A percentile compares a stretch with the other conserved stretches of the same genome.
Conservation (phyloP, 2,797 vertebrate species). For the Staurois parvus region DNA sequence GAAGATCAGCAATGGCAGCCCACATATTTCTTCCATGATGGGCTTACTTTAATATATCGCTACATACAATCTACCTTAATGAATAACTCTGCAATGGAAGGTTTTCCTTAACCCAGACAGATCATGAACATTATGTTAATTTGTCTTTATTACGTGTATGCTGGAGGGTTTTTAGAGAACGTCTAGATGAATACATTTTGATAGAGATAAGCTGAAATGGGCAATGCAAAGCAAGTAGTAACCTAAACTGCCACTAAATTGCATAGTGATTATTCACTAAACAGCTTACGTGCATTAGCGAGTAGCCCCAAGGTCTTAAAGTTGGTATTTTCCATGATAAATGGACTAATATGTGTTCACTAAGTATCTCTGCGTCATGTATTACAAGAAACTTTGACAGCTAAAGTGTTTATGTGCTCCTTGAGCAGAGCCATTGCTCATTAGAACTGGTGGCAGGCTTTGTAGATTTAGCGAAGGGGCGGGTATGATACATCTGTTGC, state of each 20-base stretch:
- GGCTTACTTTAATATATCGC: neutral
- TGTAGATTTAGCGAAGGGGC: neutral
- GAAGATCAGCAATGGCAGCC: too few species aligned
- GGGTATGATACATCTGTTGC: slow-evolving; percentile 19
- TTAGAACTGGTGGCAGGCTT: slow-evolving; percentile 22
- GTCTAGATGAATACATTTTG: slow-evolving; percentile 9
- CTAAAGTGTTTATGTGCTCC: slow-evolving; percentile 47
- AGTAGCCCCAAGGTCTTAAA: slow-evolving; percentile 30
- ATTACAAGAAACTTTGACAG: slow-evolving; percentile 50
- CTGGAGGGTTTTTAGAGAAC: slow-evolving; percentile 18
- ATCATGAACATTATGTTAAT: slow-evolving; percentile 9
- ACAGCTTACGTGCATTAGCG: slow-evolving; percentile 42
- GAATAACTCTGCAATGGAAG: neutral
- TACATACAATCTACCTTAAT: neutral
- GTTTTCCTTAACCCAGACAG: neutral
- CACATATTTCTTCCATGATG: neutral
- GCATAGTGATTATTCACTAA: slow-evolving; percentile 34
- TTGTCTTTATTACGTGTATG: slow-evolving; percentile 22
- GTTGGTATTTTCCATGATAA: slow-evolving; percentile 34
- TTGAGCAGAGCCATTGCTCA: slow-evolving; percentile 11
- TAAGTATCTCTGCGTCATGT: slow-evolving; percentile 50
- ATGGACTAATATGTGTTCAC: slow-evolving; percentile 41
- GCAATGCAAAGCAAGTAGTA: neutral
- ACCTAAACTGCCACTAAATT: slow-evolving; percentile 26
- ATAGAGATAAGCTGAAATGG: slow-evolving; percentile 21